These are phyloP conservation scores for Drosophila chauvacae DNA, from an alignment of 1,140 invertebrate species.

Conservation along the genomic window DNA sequence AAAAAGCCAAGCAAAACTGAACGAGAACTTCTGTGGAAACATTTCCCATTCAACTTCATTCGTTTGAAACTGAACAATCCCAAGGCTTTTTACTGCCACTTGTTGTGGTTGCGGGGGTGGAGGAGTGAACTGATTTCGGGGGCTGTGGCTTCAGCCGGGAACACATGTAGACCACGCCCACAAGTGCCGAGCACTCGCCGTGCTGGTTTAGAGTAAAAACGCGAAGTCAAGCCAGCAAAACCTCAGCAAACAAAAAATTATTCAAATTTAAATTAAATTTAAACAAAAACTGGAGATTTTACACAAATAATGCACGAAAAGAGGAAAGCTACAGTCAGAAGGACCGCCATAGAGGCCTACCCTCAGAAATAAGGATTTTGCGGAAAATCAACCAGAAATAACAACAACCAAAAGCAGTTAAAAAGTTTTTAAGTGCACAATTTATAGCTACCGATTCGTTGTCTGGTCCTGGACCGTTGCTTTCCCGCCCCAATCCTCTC, in stretches of 20 bases:
- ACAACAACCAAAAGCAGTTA: conserved; percentile 57
- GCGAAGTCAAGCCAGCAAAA: conserved; percentile 44
- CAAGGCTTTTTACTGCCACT: conserved; percentile 65
- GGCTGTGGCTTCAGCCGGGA: conserved; percentile 20
- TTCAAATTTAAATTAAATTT: conserved; percentile 55
- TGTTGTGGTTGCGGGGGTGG: conserved; percentile 45
- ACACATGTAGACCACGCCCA: conserved; percentile 53
- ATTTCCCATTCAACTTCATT: conserved; percentile 60
- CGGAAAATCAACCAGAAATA: conserved; percentile 41
- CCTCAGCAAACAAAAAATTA: conserved; percentile 29
- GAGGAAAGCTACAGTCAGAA: not conserved
- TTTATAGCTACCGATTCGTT: conserved; percentile 77
- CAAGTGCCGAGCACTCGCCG: not conserved
- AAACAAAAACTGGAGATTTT: conserved; percentile 19
- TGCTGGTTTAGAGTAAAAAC: conserved; percentile 16
- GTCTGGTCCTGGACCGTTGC: conserved; percentile 46
- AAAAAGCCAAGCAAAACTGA: conserved; percentile 36
- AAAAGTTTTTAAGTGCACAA: conserved; percentile 80
- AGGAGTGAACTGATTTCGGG: not conserved
- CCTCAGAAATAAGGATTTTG: conserved; percentile 31
- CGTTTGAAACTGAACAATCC: conserved; percentile 57
- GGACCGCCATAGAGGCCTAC: conserved; percentile 41
- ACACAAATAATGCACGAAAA: not conserved
- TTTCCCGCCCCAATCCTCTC: conserved; percentile 22
- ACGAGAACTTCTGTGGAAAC: conserved; percentile 46